phyloP scores from a whole-genome alignment of 1,140 invertebrate genomes.

The Brachystomella parvula region DNA sequence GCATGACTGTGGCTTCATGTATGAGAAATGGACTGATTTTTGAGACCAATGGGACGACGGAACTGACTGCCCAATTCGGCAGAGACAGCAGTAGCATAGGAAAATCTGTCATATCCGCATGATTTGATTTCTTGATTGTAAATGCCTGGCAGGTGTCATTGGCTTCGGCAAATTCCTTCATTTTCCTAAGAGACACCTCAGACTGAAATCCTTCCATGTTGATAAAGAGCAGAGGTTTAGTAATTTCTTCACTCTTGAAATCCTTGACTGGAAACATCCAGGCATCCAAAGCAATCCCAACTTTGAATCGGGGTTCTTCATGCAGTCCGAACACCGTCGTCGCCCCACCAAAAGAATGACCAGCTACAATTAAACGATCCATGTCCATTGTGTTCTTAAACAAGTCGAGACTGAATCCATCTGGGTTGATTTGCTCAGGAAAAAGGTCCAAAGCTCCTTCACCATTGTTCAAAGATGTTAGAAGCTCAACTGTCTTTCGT shows the following conservation, averaged over 20 bases:
- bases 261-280: conserved; percentile 62
- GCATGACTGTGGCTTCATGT: no score
- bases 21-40: no score
- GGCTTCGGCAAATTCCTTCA: conserved; percentile 44
- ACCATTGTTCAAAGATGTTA: neutral
- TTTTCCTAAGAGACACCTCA: conserved; percentile 50
- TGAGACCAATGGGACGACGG: no score
- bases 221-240: conserved; percentile 55
- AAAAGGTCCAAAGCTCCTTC: neutral
- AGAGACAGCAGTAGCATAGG: no score
- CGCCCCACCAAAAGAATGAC: neutral
- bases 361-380: neutral
- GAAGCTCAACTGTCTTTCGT: neutral
- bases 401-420: neutral
- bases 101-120: no score
- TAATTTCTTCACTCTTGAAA: conserved; percentile 42
- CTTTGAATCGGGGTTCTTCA: conserved; percentile 10
- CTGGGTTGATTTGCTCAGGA: no score
- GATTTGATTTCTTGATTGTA: no score
- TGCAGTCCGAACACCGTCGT: neutral
- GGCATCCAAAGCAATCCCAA: conserved; percentile 54
- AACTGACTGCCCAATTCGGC: no score
- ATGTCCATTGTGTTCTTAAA: neutral
- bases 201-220: conserved; percentile 62
- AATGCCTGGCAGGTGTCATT: neutral